Evolutionary conservation across 2,797 vertebrate genomes (phyloP), one percentile per base, ranked within the genome.

Genomic region (Luscinia megarhynchos): DNA sequence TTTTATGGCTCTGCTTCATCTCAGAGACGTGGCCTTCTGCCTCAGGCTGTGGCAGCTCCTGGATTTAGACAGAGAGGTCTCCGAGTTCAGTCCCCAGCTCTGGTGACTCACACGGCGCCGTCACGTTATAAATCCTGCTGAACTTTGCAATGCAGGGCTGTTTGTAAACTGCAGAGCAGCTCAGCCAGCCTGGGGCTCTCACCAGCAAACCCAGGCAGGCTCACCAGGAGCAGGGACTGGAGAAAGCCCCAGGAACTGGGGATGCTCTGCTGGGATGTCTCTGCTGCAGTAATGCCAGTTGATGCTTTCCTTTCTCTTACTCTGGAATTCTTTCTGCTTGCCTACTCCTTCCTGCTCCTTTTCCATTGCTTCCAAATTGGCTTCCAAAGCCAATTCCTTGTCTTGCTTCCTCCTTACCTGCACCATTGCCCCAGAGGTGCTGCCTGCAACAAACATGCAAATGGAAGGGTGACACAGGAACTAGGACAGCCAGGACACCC

Each of bases 81-180:
- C 59, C 0, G 1, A 82, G 93, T 50, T 90, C 94, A 94, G 57
- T 69, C 45, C 34, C 34, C 78, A 59, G 89, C 3, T 1, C 94
- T 85, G 91, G 54, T 95, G 94, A 94, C 93, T 95, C 92, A 95
- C 45, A 1, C 41, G 4, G 62, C 1, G 1, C 84, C 3, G 1
- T 11, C 54, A 1, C 2, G 0, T 23, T 57, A 58, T 95, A 94
- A 94, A 92, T 96, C 86, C 86, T 24, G 61, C 34, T 74, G 86
- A 92, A 80, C 90, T 90, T 77, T 23, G 74, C 86, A 21, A 36
- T 12, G 3, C 23, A 2, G 75, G 67, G 89, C 93, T 78, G 64
- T 91, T 79, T 70, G 87, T 67, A 76, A 82, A 63, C 63, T 34
- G 70, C 87, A 73, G 3, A 74, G 86, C 81, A 41, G 90, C 84